Base-by-base conservation (phyloP, 2,113 vertebrate genomes). In the Donacobius atricapilla region DNA sequence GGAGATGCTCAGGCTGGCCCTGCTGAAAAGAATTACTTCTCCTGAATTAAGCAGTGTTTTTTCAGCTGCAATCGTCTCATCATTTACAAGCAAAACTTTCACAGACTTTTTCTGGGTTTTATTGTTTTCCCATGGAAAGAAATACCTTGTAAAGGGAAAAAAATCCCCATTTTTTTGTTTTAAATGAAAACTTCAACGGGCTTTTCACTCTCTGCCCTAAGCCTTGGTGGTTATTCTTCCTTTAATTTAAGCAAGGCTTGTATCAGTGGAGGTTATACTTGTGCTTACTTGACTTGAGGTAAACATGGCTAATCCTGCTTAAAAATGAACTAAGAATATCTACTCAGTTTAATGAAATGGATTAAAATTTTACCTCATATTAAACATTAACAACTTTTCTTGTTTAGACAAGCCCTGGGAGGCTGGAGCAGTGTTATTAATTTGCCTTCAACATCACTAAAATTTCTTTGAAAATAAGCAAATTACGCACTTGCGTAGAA, bases 401-500 rank as follows among this genome's bases (percentile, higher is more conserved):
- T 96, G 96, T 94, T 86, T 69, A 76, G 71, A 92, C 96, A 96
- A 89, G 93, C 64, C 83, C 61, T 35, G 37, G 33, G 76, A 92
- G 80, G 37, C 56, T 89, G 82, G 39, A 86, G n/a, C 27, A 40
- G 48, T 30, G 61, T 71, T 89, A 78, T 58, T 96, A 18, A 47
- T 92, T 86, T 90, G 86, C 87, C 73, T 94, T 77, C 63, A 53
- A 89, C 72, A 86, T 61, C 53, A 45, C 88, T 71, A 61, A 88
- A 86, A 94, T 96, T 93, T 86, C 56, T 85, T 95, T 95, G 88
- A 96, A 96, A 96, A 94, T 70, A 94, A 94, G 91, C 87, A 96
- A 96, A 94, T 93, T 31, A 83, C 5, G 7, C 60, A 71, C n/a
- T 95, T 60, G 51, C 48, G 68, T 51, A 83, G 58, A 53, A 57